Evolutionary conservation across 2,888 invertebrate genomes (phyloP), one percentile per base, ranked within the genome.

Genomic region (Drosophila mayaguana): DNA sequence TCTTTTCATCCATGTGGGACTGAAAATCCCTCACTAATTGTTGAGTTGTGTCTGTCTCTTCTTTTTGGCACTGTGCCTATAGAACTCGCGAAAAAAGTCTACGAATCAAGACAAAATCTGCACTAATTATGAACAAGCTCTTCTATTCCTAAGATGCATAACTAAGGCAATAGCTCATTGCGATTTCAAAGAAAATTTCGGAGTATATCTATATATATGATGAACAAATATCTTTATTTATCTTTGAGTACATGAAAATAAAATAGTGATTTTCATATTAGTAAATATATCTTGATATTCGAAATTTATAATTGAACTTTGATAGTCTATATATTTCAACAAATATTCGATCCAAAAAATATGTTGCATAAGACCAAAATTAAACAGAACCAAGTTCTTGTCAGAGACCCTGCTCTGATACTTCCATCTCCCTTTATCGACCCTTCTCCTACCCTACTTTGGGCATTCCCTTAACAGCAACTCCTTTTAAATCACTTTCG

Each of bases 21-120:
- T 48, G 64, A 64, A 46, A 51, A 70, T 79, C 63, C 55, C 71
- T 55, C 71, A 59, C 60, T 79, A 76, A 79, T 79, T 80, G 64
- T 18, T 34, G 64, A 40, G 34, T 73, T 28, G 28, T 34, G 55
- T 9, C 68, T 40, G 42, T 16, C 20, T 22, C 2, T 42, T n/a
- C 42, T 34, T 38, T 48, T 42, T 62, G 78, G 50, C 78, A n/a
- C 5, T 6, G 7, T 67, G 62, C 62, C 67, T 36, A 43, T 20
- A 55, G 34, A 36, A 38, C 8, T 42, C 43, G 28, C 22, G 8
- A 14, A 11, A 55, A 28, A 40, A 11, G 20, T 20, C 28, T 40
- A 7, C 12, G 67, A 43, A 12, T 20, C 32, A 2, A 50, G 32
- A 43, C 34, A 6, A 38, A 42, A 42, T 14, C 45, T 43, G 28